Conservation (phyloP, 2,888 invertebrate species). For the Ophioninae sp. region DNA sequence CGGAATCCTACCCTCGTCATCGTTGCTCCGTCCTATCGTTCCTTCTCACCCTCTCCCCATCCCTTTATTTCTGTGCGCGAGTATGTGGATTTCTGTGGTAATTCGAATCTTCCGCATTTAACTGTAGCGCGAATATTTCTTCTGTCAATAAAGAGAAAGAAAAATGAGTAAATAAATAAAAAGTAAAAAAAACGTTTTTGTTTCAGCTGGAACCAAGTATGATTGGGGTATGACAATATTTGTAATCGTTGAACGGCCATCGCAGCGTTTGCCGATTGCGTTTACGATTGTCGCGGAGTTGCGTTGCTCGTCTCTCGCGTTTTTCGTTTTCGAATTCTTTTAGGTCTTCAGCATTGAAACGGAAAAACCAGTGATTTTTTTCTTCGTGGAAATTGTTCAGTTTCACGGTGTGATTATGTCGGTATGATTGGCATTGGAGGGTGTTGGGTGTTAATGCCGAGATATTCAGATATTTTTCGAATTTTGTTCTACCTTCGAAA, state of each 20-base stretch:
- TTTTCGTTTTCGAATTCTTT: neutral
- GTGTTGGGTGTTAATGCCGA: neutral
- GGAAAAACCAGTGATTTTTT: neutral
- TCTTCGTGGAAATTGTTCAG: too few relatives aligned
- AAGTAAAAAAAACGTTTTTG: too few relatives aligned
- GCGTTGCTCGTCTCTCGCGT: neutral
- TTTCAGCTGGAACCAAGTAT: neutral
- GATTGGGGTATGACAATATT: constrained; percentile 15
- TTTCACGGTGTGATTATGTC: too few relatives aligned
- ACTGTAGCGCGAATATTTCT: neutral
- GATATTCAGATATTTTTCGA: neutral
- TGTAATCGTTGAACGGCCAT: constrained; percentile 15
- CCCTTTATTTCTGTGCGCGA: neutral
- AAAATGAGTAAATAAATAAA: neutral
- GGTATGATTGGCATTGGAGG: neutral
- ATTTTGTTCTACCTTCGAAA: neutral
- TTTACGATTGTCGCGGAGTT: too few relatives aligned
- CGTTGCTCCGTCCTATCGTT: constrained; percentile 14
- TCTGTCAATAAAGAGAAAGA: neutral
- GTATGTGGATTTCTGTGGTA: neutral
- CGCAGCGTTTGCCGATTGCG: neutral
- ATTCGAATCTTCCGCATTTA: neutral
- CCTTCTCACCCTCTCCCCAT: neutral
- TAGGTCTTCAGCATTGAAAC: neutral
- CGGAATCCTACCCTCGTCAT: constrained; percentile 14